phyloP scores from a whole-genome alignment of 2,113 vertebrate species.

The Rhynchomys soricoides region DNA sequence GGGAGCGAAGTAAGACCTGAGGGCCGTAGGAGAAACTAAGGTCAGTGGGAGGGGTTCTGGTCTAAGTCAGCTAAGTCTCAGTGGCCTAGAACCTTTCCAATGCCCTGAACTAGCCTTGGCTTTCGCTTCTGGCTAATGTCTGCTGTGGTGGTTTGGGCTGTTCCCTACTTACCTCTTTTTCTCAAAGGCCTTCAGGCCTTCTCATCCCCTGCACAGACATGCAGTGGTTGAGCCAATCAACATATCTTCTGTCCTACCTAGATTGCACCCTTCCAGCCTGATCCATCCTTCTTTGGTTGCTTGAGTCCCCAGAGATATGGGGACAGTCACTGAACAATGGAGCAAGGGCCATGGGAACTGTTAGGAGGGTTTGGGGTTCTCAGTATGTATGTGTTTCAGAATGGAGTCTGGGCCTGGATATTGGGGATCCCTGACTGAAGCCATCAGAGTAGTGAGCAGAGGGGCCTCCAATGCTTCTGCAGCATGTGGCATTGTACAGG shows the following conservation, averaged over 20 bases:
- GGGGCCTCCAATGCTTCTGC: not conserved
- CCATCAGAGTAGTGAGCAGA: no score
- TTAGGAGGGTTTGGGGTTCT: not conserved
- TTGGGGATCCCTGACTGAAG: not conserved
- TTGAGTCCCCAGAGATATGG: not conserved
- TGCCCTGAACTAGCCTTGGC: fast-evolving
- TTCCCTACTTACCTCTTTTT: not conserved
- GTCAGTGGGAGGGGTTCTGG: not conserved
- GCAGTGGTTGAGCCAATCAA: fast-evolving
- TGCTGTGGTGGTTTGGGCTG: not conserved
- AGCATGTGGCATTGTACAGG: fast-evolving
- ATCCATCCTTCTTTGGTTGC: not conserved
- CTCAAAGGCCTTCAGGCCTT: not conserved
- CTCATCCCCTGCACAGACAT: no score
- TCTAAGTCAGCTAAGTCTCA: not conserved
- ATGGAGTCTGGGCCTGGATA: not conserved
- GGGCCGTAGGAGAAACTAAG: not conserved
- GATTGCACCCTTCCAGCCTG: no score
- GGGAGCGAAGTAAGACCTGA: not conserved
- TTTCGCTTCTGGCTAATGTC: not conserved
- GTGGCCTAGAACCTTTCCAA: not conserved
- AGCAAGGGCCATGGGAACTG: not conserved
- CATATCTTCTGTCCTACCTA: not conserved
- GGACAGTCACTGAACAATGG: no score
- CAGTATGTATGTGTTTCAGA: not conserved